A percentile compares a stretch with the other conserved stretches of the same genome.
Evolutionary conservation across 2,797 vertebrate species (phyloP).

Genomic region (Danionella dracula): DNA sequence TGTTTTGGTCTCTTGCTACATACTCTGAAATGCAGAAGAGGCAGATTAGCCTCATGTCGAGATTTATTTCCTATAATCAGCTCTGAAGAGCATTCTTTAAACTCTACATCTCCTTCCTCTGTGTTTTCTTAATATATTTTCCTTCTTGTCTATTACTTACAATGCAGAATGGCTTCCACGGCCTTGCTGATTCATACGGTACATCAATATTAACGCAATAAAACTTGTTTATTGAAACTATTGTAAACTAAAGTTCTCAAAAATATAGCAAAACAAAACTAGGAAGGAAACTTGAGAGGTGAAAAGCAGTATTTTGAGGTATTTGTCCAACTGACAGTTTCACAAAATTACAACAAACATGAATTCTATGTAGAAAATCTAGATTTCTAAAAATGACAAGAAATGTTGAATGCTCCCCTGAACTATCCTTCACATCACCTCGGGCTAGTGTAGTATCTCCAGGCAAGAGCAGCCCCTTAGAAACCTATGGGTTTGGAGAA

Average conservation of each 20-base stretch:
- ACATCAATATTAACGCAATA: no score
- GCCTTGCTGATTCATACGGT: neutral
- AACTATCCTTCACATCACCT: neutral
- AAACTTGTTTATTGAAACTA: neutral
- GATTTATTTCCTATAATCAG: neutral
- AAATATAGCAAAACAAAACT: neutral
- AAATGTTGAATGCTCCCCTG: neutral
- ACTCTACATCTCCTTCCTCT: neutral
- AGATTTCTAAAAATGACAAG: neutral
- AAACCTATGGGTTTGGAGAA: neutral
- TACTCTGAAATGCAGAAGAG: neutral
- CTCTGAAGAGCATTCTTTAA: neutral
- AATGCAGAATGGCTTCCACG: neutral
- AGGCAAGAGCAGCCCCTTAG: neutral
- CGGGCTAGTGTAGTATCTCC: neutral
- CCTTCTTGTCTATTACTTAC: neutral
- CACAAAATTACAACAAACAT: conserved; percentile 6
- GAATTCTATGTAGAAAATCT: neutral
- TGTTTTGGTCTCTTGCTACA: neutral
- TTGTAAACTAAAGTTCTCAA: neutral
- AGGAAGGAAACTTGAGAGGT: neutral
- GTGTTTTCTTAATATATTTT: neutral
- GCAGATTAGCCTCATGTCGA: conserved; percentile 11
- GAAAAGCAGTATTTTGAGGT: no score
- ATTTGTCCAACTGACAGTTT: neutral